Base-by-base conservation (phyloP, 2,888 invertebrate genomes). In the Iphiclides podalirius region DNA sequence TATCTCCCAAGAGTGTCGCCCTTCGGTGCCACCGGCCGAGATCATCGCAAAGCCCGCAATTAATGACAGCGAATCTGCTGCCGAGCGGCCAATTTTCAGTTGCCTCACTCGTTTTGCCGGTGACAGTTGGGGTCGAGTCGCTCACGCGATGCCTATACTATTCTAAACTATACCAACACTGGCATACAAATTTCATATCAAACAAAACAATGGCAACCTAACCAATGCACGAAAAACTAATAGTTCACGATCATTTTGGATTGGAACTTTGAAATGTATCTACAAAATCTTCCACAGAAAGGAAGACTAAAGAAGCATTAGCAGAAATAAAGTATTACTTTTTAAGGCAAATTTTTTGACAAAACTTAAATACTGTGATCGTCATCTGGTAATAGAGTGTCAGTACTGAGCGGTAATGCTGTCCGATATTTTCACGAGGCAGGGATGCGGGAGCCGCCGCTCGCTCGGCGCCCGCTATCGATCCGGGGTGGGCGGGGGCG, bases 1-100 rank as follows among this genome's bases (percentile, higher is more conserved):
- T 82, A 80, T 81, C 77, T 85, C 86, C 85, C 85, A 69, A 58
- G 83, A 84, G 85, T 80, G 76, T 66, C 74, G 73, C 79, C 81
- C 82, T 75, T 63, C 61, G 70, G 65, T 69, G 67, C 72, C 73
- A 74, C 71, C 69, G 67, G 62, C 75, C 61, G 75, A 84, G 85
- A 85, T 84, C 84, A 85, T 84, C 72, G 75, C 78, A 81, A 82
- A 83, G 78, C 84, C 76, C 75, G 77, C 85, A 84, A 86, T 86
- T 88, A 88, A 85, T 83, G 85, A 73, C 79, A 79, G 11, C 1
- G 31, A 85, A 80, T 80, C 28, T 4, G 84, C 78, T 71, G 73
- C 65, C 68, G 56, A 67, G 72, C 72, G 66, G 69, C 75, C 82
- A 83, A 85, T 87, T 84, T 86, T 79, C 81, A 79, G 75, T 79